Base-by-base conservation (phyloP, 2,797 vertebrate species). In the Tangara arthus region DNA sequence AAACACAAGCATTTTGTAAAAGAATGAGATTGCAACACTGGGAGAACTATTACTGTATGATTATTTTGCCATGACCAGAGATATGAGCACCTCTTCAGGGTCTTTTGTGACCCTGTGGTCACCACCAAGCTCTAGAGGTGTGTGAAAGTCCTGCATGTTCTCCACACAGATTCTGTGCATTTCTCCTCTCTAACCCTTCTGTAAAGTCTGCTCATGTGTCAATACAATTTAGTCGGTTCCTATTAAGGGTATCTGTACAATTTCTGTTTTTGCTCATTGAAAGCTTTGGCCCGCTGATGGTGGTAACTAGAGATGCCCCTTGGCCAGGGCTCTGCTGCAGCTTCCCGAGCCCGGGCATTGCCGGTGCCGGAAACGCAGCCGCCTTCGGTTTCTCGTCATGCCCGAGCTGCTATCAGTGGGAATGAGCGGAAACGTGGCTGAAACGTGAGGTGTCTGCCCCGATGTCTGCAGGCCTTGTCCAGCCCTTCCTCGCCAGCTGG, bases 401-500 rank as follows among this genome's bases (percentile, higher is more conserved):
- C 11, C 14, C 3, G 19, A 42, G 10, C 4, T 6, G 35, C 13
- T 41, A 11, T 1, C 9, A 4, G 26, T 3, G 9, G 18, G 76
- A 69, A 63, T 11, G n/a, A 76, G 27, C 4, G 4, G 2, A 3
- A 64, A 69, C 6, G 22, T 8, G 42, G 19, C 57, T 68, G n/a
- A 41, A 55, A 28, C 0, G 1, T 3, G 49, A 41, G 0, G 8
- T 2, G 21, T 14, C 23, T 65, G 26, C 35, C 0, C 1, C 1
- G 23, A 14, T 5, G 20, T 1, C 61, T 21, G 18, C 37, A 34
- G 24, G 24, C 4, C 8, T 32, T 34, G 35, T 41, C 56, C 49
- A 64, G 49, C 18, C 41, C 21, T 7, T 44, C 30, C 39, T 41
- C 7, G 0, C 1, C 5, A 39, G 6, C 24, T 22, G 52, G 9